Evolutionary conservation across 2,888 invertebrate genomes (phyloP).

Genomic region (Thymelicus sylvestris): DNA sequence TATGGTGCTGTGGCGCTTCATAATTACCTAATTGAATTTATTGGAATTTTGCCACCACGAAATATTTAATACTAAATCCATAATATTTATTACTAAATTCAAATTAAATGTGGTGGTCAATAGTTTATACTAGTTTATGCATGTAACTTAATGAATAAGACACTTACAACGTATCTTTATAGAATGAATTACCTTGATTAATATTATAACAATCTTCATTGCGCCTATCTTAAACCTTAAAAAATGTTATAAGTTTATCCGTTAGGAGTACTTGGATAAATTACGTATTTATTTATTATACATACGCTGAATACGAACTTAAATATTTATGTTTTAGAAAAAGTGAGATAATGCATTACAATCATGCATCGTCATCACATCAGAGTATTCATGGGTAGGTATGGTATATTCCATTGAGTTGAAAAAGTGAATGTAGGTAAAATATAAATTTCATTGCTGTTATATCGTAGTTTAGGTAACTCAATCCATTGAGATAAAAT

Average conservation of each 20-base stretch:
- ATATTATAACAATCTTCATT: not conserved
- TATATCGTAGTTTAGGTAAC: too few species aligned
- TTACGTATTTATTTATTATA: not conserved
- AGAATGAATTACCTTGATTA: not conserved
- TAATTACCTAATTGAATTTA: slow-evolving; percentile 10
- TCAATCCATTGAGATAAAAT: too few species aligned
- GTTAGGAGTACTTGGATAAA: not conserved
- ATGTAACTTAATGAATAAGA: too few species aligned
- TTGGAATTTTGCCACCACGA: not conserved
- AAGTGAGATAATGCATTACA: slow-evolving; percentile 10
- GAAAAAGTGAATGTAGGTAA: too few species aligned
- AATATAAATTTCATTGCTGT: too few species aligned
- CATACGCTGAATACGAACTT: not conserved
- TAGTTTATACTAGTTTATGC: too few species aligned
- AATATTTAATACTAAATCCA: not conserved
- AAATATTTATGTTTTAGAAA: not conserved
- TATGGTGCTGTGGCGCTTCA: slow-evolving; percentile 18
- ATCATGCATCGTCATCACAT: slow-evolving; percentile 30
- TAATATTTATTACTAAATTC: too few species aligned
- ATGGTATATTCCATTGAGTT: slow-evolving; percentile 21
- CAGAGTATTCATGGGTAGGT: not conserved
- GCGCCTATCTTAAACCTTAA: slow-evolving; percentile 5
- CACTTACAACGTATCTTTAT: too few species aligned
- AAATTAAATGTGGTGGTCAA: too few species aligned
- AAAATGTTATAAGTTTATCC: not conserved